phyloP scores from a whole-genome alignment of 2,113 vertebrate species.

The Triplophysa dalaica region DNA sequence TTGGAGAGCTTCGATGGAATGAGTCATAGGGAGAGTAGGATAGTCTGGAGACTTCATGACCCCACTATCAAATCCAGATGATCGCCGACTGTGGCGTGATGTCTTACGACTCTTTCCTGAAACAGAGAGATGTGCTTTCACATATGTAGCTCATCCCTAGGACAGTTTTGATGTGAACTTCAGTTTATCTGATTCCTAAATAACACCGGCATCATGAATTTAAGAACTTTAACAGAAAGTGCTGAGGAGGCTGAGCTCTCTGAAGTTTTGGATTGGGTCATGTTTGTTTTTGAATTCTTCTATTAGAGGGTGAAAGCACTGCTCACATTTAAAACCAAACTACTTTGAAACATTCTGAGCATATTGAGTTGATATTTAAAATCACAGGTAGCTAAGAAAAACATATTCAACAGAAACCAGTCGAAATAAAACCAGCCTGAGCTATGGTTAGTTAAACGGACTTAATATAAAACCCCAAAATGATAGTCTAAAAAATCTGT shows the following conservation, averaged over 20 bases:
- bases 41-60: conserved; percentile 79
- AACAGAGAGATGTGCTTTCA: conserved; percentile 61
- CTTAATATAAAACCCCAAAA: too few species aligned
- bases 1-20: conserved; percentile 75
- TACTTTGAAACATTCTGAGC: background rate
- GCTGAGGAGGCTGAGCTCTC: background rate
- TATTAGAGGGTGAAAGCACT: background rate
- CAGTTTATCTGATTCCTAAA: background rate
- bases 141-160: background rate
- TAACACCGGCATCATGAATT: background rate
- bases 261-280: background rate
- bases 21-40: conserved; percentile 80
- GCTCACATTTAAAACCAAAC: background rate
- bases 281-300: background rate
- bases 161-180: background rate
- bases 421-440: too few species aligned
- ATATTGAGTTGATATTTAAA: background rate
- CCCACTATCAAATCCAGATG: conserved; percentile 68
- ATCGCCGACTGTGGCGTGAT: conserved; percentile 73
- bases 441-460: too few species aligned
- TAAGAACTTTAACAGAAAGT: background rate
- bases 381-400: too few species aligned
- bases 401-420: too few species aligned
- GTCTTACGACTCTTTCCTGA: conserved; percentile 86
- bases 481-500: too few species aligned